Evolutionary conservation across 2,888 invertebrate genomes (phyloP), one percentile per base, ranked within the genome.

Genomic region (Vesta saturnalis): DNA sequence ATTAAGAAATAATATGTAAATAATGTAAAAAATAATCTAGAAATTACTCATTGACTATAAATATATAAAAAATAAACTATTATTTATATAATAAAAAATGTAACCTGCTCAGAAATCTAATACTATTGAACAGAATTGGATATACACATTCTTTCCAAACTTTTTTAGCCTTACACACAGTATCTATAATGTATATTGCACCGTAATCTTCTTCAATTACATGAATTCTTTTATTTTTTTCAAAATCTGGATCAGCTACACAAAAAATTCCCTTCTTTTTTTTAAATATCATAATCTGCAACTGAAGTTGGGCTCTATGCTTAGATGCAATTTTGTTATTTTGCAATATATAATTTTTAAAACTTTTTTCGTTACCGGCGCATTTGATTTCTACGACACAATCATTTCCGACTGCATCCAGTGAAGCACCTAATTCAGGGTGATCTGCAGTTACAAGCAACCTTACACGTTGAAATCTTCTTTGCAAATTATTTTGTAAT

Each of bases 331-430:
- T 35, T 62, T 63, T n/a, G 14, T 64, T 62, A 5, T 67, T 63
- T 56, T 72, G 61, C 10, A 47, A 64, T 22, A 73, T 35, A 70
- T 74, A 75, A 23, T 69, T 62, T 39, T 63, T 55, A 1, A 70
- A 14, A 39, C 68, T 73, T 66, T 73, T 67, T 16, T 39, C 22
- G 19, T 15, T 69, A 21, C 21, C 23, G 12, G 72, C 77, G 64
- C 75, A 77, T 62, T 79, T 79, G 6, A 79, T 69, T 76, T 78
- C 78, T 5, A 77, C 58, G 0, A 75, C 64, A 64, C 56, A 69
- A 21, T 76, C 71, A 14, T 72, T 64, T 12, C 69, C 62, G 8
- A 75, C 52, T 1, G 57, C 77, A 76, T 79, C 76, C 1, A 76
- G 75, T 21, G 76, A 77, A 14, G 74, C 74, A 22, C 68, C 76